Evolutionary conservation across 2,113 vertebrate species (phyloP), one percentile per base, ranked within the genome.

Genomic region (Notothenia rossii): DNA sequence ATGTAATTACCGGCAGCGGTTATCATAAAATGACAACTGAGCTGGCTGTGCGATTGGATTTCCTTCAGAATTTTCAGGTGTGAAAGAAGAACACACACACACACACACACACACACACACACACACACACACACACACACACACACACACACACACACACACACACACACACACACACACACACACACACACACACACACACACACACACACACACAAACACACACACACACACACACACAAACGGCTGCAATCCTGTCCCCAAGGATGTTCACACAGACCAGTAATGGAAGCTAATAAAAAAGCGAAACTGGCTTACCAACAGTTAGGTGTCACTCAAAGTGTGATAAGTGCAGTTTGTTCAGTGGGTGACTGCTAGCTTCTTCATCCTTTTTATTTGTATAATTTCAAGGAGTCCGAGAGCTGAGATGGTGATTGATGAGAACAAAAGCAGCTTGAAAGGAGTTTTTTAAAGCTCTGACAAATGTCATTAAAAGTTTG

Each of bases 221-320:
- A 53, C 46, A 73, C 55, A 81, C 29, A 63, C 40, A 73, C 55
- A 74, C 36, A 62, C 18, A 40, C 58, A 55, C 10, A 58, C 43
- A 53, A 6, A 58, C 29, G 55, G 49, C 15, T 75, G 64, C 54
- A 25, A n/a, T 14, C 12, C 11, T 64, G 4, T 53, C 17, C 20
- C 15, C 15, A 29, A 45, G 59, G 65, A 58, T n/a, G 14, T 75
- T 75, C 65, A 65, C 53, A 65, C 25, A 59, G 43, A 4, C 0
- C 53, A 46, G 53, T 71, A 70, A 70, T 75, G 20, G 25, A 50
- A 81, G 64, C 65, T 76, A 53, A 71, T 76, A 55, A 62, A 77
- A 75, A 45, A 58, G 10, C 2, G 3, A 29, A 59, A 48, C n/a
- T 48, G 75, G 22, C 65, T 69, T 6, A 43, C 20, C 15, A 53